These are phyloP conservation scores for Nicator chloris DNA, from an alignment of 2,113 vertebrate species.

Conservation along the genomic window DNA sequence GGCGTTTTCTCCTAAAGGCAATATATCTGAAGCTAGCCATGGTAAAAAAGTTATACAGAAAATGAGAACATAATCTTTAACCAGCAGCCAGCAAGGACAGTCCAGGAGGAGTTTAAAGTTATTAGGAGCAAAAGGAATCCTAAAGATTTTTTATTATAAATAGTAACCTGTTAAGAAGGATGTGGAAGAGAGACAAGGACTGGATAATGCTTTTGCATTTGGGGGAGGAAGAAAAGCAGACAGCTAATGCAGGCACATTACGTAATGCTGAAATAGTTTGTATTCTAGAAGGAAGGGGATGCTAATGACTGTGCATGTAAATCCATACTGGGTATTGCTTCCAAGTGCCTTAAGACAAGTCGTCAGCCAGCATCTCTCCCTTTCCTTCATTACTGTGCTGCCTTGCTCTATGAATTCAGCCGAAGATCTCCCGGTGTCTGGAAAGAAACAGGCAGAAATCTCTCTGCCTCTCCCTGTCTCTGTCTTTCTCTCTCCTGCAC, in stretches of 20 bases:
- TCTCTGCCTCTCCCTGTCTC: background rate
- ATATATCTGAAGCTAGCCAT: background rate
- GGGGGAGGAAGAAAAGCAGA: background rate
- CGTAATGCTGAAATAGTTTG: background rate
- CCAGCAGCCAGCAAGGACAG: background rate
- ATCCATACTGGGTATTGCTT: background rate
- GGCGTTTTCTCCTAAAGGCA: background rate
- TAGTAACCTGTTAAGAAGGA: background rate
- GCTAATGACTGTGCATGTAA: background rate
- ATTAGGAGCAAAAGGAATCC: background rate
- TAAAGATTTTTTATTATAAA: slow-evolving; percentile 2
- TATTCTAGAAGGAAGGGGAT: background rate
- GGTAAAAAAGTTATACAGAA: background rate
- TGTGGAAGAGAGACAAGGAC: background rate
- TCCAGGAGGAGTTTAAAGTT: background rate
- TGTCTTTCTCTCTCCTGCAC: background rate
- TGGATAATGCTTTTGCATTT: background rate
- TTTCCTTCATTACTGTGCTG: rapidly evolving
- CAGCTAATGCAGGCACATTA: background rate
- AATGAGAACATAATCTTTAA: background rate
- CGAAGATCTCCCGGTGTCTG: background rate
- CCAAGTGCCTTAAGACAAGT: background rate
- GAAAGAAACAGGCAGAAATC: background rate
- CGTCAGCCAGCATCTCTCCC: background rate
- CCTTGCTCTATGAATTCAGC: background rate